Evolutionary conservation across 2,113 vertebrate species (phyloP), one percentile per base, ranked within the genome.

Genomic region (Tetrax tetrax): DNA sequence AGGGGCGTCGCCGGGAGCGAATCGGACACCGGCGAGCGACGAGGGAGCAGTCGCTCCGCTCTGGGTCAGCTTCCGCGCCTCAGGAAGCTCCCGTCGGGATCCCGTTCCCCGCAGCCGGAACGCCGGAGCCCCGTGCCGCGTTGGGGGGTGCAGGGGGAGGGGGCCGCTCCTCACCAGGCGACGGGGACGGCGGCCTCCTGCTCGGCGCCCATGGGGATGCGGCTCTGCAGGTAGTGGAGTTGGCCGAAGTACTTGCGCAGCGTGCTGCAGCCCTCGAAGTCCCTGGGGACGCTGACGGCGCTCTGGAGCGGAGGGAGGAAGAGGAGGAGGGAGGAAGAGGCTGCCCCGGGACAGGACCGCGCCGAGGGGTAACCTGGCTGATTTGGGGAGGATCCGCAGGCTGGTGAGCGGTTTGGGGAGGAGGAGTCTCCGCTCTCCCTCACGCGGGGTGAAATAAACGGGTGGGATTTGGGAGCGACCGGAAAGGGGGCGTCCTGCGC

Each of bases 221-320:
- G 98, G 95, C 99, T 99, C 98, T 99, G 99, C 95, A 99, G 98
- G 98, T 99, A 99, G 94, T 99, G 99, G 74, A 99, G 98, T 85
- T 99, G 99, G 6, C 99, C 99, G 0, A 99, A 99, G 97, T 99
- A 99, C 53, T 99, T 99, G 90, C 99, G 98, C 86, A 99, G 91
- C 0, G 99, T 99, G 94, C 99, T 99, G 98, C 99, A 99, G 85
- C 99, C 99, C 96, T 99, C 99, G 3, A 99, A 99, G 89, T 99
- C 99, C 84, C 99, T 95, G 7, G 99, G 99, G 8, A 99, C 99
- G 1, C 98, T 99, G 69, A 99, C 98, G 0, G 99, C 98, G 3
- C 81, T 98, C 98, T 99, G 88, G 28, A 3, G 4, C 47, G n/a
- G 1, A 23, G 7, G 74, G 22, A 61, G 11, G 28, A 48, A 35